Evolutionary conservation across 2,113 vertebrate species (phyloP).

Genomic region (Sturnus vulgaris): DNA sequence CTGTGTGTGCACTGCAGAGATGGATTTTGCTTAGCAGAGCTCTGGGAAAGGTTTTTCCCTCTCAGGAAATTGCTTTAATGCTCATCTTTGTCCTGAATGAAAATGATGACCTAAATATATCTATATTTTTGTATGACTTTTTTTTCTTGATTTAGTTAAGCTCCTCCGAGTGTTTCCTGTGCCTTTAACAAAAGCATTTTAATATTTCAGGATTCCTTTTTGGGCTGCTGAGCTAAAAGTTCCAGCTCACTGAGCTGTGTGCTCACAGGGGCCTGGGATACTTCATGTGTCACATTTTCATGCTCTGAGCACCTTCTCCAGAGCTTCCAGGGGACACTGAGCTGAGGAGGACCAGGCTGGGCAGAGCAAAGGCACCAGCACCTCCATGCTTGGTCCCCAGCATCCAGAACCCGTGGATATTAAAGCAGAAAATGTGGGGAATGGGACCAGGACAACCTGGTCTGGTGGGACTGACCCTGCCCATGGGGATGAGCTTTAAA

Average conservation of each 20-base stretch:
- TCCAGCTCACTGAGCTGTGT: background rate
- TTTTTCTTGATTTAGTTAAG: background rate
- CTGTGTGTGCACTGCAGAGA: background rate
- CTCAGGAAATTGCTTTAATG: background rate
- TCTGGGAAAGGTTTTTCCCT: background rate
- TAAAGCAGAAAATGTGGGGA: background rate
- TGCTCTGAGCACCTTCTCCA: background rate
- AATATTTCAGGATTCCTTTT: background rate
- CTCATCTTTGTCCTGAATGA: background rate
- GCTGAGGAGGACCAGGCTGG: background rate
- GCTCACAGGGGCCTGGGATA: background rate
- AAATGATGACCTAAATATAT: background rate
- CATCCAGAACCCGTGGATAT: background rate
- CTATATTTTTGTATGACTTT: background rate
- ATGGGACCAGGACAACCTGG: background rate
- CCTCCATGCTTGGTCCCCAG: background rate
- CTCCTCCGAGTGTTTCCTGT: background rate
- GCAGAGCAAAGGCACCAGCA: background rate
- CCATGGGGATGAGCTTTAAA: background rate
- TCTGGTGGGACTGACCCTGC: background rate
- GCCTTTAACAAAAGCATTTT: background rate
- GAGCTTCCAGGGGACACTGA: background rate
- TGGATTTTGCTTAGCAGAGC: background rate
- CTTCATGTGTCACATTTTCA: background rate
- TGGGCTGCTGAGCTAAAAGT: slow-evolving; percentile 9